Percentiles rank a stretch among this genome's conserved stretches.
These are phyloP conservation scores for Rhinogobio ventralis DNA, from an alignment of 2,797 vertebrate species.

Conservation along the genomic window DNA sequence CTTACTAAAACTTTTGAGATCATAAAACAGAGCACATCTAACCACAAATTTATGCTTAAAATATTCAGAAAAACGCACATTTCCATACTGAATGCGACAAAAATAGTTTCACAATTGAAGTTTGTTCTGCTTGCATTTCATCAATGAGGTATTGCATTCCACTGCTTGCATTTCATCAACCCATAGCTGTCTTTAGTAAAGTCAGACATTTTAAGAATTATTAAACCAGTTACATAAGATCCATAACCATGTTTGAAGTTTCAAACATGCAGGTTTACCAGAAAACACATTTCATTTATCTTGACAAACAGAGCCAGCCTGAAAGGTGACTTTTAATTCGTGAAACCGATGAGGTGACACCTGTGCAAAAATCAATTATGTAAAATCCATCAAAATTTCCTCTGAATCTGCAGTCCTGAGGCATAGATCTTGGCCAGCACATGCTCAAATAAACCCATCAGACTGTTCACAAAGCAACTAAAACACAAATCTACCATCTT, in stretches of 20 bases:
- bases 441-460: neutral
- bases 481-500: constrained; percentile 12
- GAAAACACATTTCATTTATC: neutral
- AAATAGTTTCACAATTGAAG: neutral
- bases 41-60: constrained; percentile 7
- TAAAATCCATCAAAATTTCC: constrained; percentile 9
- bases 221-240: neutral
- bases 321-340: neutral
- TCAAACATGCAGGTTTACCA: neutral
- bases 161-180: neutral
- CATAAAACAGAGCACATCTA: neutral
- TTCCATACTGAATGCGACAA: neutral
- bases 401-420: neutral
- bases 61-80: neutral
- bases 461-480: neutral
- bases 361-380: neutral
- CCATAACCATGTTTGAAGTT: neutral
- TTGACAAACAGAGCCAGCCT: neutral
- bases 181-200: neutral
- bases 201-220: neutral
- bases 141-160: neutral
- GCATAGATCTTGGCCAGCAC: neutral
- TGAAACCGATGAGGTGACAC: neutral
- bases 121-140: neutral
- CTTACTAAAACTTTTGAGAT: neutral